These are phyloP conservation scores for Picathartes gymnocephalus DNA, from an alignment of 2,113 vertebrate genomes.

Conservation along the genomic window DNA sequence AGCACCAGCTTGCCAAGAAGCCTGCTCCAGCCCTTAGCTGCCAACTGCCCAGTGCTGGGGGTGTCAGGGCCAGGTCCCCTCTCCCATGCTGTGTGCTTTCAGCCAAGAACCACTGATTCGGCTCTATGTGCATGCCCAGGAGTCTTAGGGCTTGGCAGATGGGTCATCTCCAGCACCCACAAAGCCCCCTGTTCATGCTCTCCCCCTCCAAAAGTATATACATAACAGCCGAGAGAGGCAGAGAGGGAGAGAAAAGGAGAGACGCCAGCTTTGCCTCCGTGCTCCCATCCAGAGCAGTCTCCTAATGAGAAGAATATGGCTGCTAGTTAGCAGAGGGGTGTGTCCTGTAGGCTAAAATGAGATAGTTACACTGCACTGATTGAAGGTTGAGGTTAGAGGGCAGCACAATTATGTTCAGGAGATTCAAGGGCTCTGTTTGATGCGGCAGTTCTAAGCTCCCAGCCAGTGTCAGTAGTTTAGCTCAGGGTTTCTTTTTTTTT, in stretches of 20 bases:
- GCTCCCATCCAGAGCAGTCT: constrained; percentile 68
- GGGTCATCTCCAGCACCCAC: constrained; percentile 1
- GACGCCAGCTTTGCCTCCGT: constrained; percentile 25
- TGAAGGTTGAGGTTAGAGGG: constrained; percentile 90
- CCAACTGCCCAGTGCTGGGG: not conserved
- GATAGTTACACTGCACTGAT: constrained; percentile 83
- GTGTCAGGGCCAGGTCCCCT: accelerated
- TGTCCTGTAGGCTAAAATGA: constrained; percentile 81
- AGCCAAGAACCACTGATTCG: not conserved
- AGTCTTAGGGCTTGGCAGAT: not conserved
- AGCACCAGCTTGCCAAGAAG: not conserved
- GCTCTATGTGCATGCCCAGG: not conserved
- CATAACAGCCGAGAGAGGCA: constrained; percentile 6
- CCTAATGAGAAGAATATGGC: constrained; percentile 96
- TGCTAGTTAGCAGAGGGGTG: constrained; percentile 99
- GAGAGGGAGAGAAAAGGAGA: constrained; percentile 31
- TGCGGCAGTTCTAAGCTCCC: constrained; percentile 89
- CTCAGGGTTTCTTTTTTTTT: constrained; percentile 75
- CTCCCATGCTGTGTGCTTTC: not conserved
- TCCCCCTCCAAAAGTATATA: not conserved
- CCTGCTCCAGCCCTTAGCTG: not conserved
- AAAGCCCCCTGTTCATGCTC: not conserved
- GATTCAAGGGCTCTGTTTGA: constrained; percentile 88
- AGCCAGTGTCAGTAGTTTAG: constrained; percentile 78
- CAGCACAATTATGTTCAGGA: constrained; percentile 97